These are phyloP conservation scores for Dipus sagitta DNA, from an alignment of 2,797 vertebrate genomes.

Conservation along the genomic window DNA sequence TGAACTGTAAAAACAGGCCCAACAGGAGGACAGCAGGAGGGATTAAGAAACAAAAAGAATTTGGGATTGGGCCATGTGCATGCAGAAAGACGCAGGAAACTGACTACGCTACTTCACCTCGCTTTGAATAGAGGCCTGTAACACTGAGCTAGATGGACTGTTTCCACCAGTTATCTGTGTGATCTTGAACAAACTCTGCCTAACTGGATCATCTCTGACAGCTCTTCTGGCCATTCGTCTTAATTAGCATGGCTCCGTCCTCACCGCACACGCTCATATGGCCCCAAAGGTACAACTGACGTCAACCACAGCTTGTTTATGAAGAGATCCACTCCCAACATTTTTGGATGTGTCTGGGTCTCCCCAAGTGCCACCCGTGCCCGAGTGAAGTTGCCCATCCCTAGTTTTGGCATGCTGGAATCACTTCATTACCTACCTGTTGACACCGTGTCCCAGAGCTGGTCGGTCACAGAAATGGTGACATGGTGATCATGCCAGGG, in stretches of 20 bases:
- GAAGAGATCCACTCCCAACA: neutral
- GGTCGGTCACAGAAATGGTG: neutral
- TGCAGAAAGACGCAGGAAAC: slow-evolving; percentile 55
- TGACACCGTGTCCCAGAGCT: too few relatives aligned
- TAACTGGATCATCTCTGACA: slow-evolving; percentile 48
- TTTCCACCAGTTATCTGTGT: slow-evolving; percentile 60
- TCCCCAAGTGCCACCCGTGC: slow-evolving; percentile 19
- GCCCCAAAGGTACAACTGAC: too few relatives aligned
- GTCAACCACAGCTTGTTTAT: neutral
- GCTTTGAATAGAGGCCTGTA: slow-evolving; percentile 50
- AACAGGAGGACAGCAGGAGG: slow-evolving; percentile 4
- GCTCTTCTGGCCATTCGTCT: slow-evolving; percentile 44
- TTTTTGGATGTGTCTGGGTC: neutral
- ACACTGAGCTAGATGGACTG: slow-evolving; percentile 49
- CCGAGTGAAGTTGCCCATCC: neutral
- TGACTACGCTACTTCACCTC: slow-evolving; percentile 64
- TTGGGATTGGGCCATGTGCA: slow-evolving; percentile 36
- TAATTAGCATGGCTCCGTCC: slow-evolving; percentile 53
- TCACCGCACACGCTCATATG: too few relatives aligned
- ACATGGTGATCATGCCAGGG: neutral
- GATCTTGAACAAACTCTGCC: slow-evolving; percentile 43
- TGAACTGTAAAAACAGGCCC: slow-evolving; percentile 48
- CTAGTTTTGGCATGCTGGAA: neutral
- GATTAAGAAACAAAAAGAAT: slow-evolving; percentile 58
- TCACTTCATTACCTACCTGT: slow-evolving; percentile 6